Conservation (phyloP, 2,888 invertebrate genomes). For the Epiperipatus broadwayi region DNA sequence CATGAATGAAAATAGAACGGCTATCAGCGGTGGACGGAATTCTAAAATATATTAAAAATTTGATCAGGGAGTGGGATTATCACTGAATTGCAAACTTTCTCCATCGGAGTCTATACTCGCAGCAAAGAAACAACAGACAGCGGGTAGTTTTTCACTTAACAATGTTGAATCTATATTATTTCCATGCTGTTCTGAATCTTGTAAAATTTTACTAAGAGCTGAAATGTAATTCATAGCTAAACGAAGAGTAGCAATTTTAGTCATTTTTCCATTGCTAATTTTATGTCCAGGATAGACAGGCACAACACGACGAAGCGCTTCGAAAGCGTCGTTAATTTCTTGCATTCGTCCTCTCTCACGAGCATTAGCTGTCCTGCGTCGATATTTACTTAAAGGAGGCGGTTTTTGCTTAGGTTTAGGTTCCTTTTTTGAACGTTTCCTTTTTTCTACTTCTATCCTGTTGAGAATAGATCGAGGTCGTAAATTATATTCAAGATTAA, state of each 20-base stretch:
- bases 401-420: slow-evolving; percentile 35
- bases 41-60: too few relatives aligned
- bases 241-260: slow-evolving; percentile 68
- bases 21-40: too few relatives aligned
- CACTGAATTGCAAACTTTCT: slow-evolving; percentile 33
- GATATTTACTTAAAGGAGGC: slow-evolving; percentile 58
- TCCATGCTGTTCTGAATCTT: too few relatives aligned
- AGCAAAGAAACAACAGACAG: too few relatives aligned
- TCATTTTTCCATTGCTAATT: slow-evolving; percentile 46
- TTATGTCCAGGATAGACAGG: slow-evolving; percentile 34
- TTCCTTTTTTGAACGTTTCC: slow-evolving; percentile 21
- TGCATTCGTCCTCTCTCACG: slow-evolving; percentile 67
- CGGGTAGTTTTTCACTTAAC: too few relatives aligned
- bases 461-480: slow-evolving; percentile 43
- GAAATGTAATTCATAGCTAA: slow-evolving; percentile 72
- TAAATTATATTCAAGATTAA: slow-evolving; percentile 50
- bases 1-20: too few relatives aligned
- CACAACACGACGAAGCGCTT: slow-evolving; percentile 52
- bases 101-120: slow-evolving; percentile 44
- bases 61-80: too few relatives aligned
- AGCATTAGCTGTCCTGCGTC: slow-evolving; percentile 73
- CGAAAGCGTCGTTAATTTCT: slow-evolving; percentile 74
- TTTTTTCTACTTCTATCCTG: slow-evolving; percentile 34
- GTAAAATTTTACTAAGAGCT: slow-evolving; percentile 35
- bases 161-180: too few relatives aligned